These are phyloP conservation scores for Eremobia ochroleuca DNA, from an alignment of 2,888 invertebrate genomes.

Conservation along the genomic window DNA sequence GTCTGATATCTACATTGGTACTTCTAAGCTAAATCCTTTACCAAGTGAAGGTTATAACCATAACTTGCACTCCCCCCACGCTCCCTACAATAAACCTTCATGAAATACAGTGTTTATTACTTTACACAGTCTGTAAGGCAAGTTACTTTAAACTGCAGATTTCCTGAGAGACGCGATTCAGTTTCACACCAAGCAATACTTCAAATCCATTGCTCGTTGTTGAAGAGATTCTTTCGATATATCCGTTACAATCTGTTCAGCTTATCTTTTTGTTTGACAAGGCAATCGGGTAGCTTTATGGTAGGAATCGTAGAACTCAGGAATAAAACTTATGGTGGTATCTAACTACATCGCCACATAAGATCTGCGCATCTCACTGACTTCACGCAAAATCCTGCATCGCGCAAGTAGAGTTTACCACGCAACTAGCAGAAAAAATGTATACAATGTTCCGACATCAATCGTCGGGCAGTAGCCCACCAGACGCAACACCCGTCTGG, in stretches of 20 bases:
- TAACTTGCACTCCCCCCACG: not conserved
- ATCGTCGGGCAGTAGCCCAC: too few relatives aligned
- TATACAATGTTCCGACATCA: too few relatives aligned
- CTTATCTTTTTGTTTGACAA: not conserved
- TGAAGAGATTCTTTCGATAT: slow-evolving; percentile 23
- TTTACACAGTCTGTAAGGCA: slow-evolving; percentile 27
- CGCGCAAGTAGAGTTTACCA: too few relatives aligned
- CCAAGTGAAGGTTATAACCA: not conserved
- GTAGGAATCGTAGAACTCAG: not conserved
- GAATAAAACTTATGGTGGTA: not conserved
- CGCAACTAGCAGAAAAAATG: too few relatives aligned
- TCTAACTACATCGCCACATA: too few relatives aligned
- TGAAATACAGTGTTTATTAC: slow-evolving; percentile 47
- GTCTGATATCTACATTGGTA: not conserved
- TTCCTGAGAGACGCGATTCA: slow-evolving; percentile 55
- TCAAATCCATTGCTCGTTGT: slow-evolving; percentile 41
- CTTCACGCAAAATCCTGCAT: too few relatives aligned
- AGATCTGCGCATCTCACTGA: too few relatives aligned
- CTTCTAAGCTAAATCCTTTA: not conserved
- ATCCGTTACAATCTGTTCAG: slow-evolving; percentile 12
- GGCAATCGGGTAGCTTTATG: not conserved
- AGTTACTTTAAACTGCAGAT: slow-evolving; percentile 59
- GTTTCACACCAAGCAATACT: slow-evolving; percentile 39
- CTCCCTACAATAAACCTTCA: slow-evolving; percentile 4
- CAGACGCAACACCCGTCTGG: too few relatives aligned